Conservation (phyloP, 2,888 invertebrate species). For the Aricia artaxerxes region DNA sequence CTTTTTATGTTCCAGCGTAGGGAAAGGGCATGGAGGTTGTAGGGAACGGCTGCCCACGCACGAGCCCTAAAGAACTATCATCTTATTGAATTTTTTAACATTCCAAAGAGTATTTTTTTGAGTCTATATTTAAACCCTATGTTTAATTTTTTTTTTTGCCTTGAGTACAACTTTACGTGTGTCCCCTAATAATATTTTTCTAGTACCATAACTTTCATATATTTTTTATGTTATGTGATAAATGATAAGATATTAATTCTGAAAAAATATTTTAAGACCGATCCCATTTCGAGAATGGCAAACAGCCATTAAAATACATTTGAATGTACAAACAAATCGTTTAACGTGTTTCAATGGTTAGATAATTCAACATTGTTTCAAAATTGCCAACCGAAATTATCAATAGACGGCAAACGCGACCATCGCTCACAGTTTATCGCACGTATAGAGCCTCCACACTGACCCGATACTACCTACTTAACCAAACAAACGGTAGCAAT, state of each 20-base stretch:
- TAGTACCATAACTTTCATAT: no score
- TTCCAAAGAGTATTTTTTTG: not conserved
- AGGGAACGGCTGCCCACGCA: not conserved
- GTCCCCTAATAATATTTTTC: no score
- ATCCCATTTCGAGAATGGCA: not conserved
- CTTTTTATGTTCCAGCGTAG: slow-evolving; percentile 11
- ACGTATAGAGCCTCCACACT: not conserved
- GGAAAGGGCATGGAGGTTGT: not conserved
- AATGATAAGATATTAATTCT: no score
- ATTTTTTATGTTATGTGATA: no score
- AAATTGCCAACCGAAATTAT: not conserved
- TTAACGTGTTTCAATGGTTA: not conserved
- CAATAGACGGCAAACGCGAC: not conserved
- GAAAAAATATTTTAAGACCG: no score
- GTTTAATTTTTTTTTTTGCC: no score
- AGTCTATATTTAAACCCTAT: not conserved
- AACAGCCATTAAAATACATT: not conserved
- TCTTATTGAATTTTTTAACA: slow-evolving; percentile 2
- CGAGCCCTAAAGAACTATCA: slow-evolving; percentile 14
- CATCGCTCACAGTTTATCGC: slow-evolving; percentile 15
- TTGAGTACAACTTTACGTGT: no score
- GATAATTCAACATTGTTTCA: not conserved
- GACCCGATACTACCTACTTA: not conserved
- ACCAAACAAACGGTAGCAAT: not conserved
- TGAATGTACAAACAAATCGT: not conserved